phyloP scores from a whole-genome alignment of 2,113 vertebrate genomes.

The Labeo rohita region DNA sequence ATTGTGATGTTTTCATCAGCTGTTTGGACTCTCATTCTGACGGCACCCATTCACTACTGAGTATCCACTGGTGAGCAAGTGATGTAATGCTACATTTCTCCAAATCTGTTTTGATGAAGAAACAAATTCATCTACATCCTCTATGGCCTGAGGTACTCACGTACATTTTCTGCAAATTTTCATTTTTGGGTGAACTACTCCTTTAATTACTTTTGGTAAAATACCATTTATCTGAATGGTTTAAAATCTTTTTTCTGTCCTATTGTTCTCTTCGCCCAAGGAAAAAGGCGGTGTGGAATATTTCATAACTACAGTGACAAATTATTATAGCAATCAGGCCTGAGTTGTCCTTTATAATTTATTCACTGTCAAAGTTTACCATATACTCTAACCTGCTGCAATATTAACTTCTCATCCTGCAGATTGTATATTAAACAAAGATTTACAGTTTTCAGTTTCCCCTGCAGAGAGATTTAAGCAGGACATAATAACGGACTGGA shows the following conservation, averaged over 20 bases:
- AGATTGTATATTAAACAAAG: not conserved
- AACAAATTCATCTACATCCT: not conserved
- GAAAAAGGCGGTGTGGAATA: not conserved
- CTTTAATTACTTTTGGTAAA: not conserved
- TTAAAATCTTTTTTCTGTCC: not conserved
- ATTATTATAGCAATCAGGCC: not conserved
- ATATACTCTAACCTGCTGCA: constrained; percentile 62
- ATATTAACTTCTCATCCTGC: constrained; percentile 39
- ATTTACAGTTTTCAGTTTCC: not conserved
- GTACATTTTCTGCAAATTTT: not conserved
- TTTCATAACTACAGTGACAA: not conserved
- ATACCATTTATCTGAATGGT: not conserved
- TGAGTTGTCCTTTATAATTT: not conserved
- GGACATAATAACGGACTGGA: not conserved
- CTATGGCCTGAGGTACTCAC: not conserved
- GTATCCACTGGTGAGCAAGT: not conserved
- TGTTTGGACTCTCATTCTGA: not conserved
- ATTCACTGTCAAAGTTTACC: constrained; percentile 59
- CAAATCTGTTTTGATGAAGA: not conserved
- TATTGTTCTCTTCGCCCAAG: not conserved
- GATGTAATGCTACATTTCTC: not conserved
- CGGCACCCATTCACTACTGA: not conserved
- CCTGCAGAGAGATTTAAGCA: not conserved
- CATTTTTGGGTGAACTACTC: not conserved
- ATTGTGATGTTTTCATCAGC: not conserved